Base-by-base conservation (phyloP, 1,140 invertebrate species). In the Geopemphigus sp. region DNA sequence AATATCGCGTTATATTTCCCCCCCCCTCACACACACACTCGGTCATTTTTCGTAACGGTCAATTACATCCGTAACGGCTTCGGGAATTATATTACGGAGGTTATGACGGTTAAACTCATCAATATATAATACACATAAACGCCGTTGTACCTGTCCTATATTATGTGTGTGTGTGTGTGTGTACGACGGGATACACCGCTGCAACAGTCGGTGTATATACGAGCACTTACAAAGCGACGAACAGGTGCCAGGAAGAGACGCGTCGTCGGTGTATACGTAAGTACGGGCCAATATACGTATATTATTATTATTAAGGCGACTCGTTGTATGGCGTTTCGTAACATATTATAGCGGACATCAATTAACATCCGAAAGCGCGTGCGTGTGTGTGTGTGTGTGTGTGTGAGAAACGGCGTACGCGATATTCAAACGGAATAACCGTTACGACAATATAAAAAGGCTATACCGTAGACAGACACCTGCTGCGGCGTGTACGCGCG, bases 211-310 rank as follows among this genome's bases (percentile, higher is more conserved):
- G 54, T 78, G 74, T 63, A 50, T 39, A 39, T 8, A 61, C 39
- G 17, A 1, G 47, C 47, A 45, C 29, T 26, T 45, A 39, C 57
- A 22, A 59, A 59, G 32, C 54, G 45, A 29, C 22, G 73, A 76
- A 76, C 73, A 76, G 73, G 73, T 76, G 73, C 73, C 73, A 76
- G 73, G 73, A 76, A 76, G 56, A 76, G n/a, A 2, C n/a, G n/a
- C 66, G 66, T 24, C 32, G 19, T 45, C 39, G 32, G n/a, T 39
- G 45, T 45, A 61, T 29, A 64, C 29, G 32, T 32, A 32, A 17
- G n/a, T 32, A 64, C 8, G 29, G 3, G 8, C 61, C 57, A 4
- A 39, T 63, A 39, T 39, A 54, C 19, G 19, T 54, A 53, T 15
- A 53, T 53, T 53, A 50, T 50, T 50, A 50, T 50, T 50, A 50